Evolutionary conservation across 2,797 vertebrate genomes (phyloP).

Genomic region (Sebastes diploproa): DNA sequence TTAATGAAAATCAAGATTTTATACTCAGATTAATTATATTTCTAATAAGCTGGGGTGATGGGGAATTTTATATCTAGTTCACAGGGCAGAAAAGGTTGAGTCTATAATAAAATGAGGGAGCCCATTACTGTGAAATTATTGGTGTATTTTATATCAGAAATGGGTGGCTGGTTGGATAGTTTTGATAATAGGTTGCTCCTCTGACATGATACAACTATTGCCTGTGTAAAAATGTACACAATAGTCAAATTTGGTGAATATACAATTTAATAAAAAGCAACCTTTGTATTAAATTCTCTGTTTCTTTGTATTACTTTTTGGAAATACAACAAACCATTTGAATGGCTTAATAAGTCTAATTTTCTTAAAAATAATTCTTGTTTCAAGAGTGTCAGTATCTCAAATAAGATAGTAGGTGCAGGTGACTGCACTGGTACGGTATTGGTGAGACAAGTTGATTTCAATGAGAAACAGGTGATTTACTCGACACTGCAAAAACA

Average conservation of each 20-base stretch:
- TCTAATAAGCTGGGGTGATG: not conserved
- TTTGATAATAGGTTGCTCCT: not conserved
- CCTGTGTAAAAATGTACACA: constrained; percentile 39
- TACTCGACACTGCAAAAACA: not conserved
- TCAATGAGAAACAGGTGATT: not conserved
- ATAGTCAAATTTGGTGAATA: not conserved
- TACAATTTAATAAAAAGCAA: constrained; percentile 57
- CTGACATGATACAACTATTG: constrained; percentile 2
- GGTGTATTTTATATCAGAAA: constrained; percentile 30
- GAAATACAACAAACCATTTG: not conserved
- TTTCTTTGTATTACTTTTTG: constrained; percentile 24
- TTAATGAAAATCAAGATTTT: constrained; percentile 14
- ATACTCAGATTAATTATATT: constrained; percentile 1
- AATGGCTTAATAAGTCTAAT: not conserved
- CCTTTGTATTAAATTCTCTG: constrained; percentile 24
- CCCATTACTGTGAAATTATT: constrained; percentile 12
- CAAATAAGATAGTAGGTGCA: not conserved
- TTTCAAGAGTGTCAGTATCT: not conserved
- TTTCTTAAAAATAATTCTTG: not conserved
- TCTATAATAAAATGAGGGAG: not conserved
- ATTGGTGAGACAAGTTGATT: not conserved
- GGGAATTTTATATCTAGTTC: constrained; percentile 3
- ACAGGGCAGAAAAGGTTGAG: not conserved
- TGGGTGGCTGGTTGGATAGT: not conserved
- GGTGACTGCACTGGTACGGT: not conserved